Evolutionary conservation across 1,140 invertebrate genomes (phyloP).

Genomic region (Ruditapes philippinarum): DNA sequence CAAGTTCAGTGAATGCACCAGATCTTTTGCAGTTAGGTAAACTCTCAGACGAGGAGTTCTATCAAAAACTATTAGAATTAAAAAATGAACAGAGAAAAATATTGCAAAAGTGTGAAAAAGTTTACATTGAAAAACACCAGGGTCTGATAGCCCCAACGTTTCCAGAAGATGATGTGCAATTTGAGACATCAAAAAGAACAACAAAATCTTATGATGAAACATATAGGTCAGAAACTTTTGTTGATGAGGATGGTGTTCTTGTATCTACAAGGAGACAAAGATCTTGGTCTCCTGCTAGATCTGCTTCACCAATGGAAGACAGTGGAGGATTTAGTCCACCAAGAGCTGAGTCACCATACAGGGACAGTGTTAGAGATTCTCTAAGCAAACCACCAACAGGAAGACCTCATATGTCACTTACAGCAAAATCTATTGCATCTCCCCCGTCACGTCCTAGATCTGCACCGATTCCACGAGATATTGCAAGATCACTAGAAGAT

Average conservation of each 20-base stretch:
- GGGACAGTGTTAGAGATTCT: constrained; percentile 3
- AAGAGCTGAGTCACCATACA: constrained; percentile 39
- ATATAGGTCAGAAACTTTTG: constrained; percentile 37
- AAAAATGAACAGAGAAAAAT: constrained; percentile 85
- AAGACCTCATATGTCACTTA: constrained; percentile 23
- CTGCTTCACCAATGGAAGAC: constrained; percentile 63
- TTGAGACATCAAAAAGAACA: background rate
- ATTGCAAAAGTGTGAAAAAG: constrained; percentile 81
- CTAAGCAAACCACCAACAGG: constrained; percentile 46
- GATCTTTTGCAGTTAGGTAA: constrained; percentile 68
- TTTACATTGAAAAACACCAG: constrained; percentile 83
- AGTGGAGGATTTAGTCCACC: background rate
- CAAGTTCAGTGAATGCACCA: constrained; percentile 44
- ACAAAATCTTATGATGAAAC: constrained; percentile 18
- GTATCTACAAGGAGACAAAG: constrained; percentile 37
- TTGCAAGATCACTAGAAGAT: constrained; percentile 64
- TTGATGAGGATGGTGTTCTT: constrained; percentile 64
- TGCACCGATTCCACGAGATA: constrained; percentile 41
- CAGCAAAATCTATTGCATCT: constrained; percentile 50
- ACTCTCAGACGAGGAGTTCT: constrained; percentile 84
- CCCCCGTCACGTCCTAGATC: constrained; percentile 36
- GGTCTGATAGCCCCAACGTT: constrained; percentile 48
- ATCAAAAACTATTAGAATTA: constrained; percentile 82
- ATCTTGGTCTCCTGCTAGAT: constrained; percentile 63
- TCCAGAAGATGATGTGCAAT: constrained; percentile 14